Base-by-base conservation (phyloP, 2,113 vertebrate species). In the Formicarius rufipectus region DNA sequence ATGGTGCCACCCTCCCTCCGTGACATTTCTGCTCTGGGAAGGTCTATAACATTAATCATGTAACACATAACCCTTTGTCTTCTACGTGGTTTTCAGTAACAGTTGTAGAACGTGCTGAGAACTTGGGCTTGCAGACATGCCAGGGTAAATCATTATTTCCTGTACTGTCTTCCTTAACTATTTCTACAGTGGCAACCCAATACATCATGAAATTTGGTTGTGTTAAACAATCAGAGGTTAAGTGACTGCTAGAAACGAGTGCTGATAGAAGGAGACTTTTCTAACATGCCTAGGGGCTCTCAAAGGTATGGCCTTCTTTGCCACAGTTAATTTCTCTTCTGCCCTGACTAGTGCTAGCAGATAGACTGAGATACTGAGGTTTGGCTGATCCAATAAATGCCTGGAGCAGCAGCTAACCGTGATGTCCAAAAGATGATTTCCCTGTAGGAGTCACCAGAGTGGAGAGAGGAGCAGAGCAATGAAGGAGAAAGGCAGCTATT, bases 401-500 rank as follows among this genome's bases (percentile, higher is more conserved):
- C 40, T 84, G 64, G 18, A 71, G 72, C 63, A 68, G 72, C 63
- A 68, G 27, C 44, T 59, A 52, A 33, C 33, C 0, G 0, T 33
- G 18, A 33, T 82, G 42, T 42, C 64, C 81, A 60, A 64, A 84
- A 58, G n/a, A 50, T 68, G 22, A 79, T 93, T 95, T 95, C 66
- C 66, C 84, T 58, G 25, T n/a, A 67, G 49, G 33, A 91, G 60
- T 47, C 25, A 60, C 45, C 27, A 12, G 72, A 53, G 59, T 39
- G 50, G 59, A 73, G 83, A 53, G 67, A 50, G 67, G 59, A 81
- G 64, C 28, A 9, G 63, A 79, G 58, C 40, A 69, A 39, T 23
- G 58, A 90, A 94, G 84, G 74, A 85, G 89, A 95, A 93, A 92
- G 39, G 16, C 64, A 60, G 42, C 82, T 86, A 79, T 77, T 94